Evolutionary conservation across 2,113 vertebrate genomes (phyloP), one percentile per base, ranked within the genome.

Genomic region (Anolis sagrei): DNA sequence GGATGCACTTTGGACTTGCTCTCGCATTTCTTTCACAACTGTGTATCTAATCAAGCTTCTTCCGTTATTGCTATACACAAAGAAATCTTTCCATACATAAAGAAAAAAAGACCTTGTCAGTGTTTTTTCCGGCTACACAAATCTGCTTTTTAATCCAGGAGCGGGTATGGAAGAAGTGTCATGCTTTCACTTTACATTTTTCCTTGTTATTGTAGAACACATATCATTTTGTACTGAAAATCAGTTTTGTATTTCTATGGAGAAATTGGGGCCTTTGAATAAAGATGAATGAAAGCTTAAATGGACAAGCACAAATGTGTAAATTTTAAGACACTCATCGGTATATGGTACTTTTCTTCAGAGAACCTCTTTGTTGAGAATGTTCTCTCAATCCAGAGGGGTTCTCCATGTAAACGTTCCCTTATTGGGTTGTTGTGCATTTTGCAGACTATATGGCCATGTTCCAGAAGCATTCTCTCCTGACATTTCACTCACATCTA

Each of bases 11-110:
- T 73, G 90, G 91, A 86, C 89, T 88, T 89, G 83, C 86, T 91
- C 74, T 78, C 8, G 87, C 36, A 85, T 6, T 54, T 82, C 64
- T 89, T 62, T 58, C 88, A 83, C 88, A 74, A 79, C 81, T 86
- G 77, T 44, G 87, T 66, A 89, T 62, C 77, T 92, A 93, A 91
- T 93, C 87, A 70, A 91, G 51, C 92, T 92, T 83, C 80, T 69
- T 89, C 51, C 89, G 86, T 89, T 83, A 64, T 18, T 66, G 25
- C 51, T 64, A 49, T 58, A 87, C 62, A 82, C 85, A 90, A 81
- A 89, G 83, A 79, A 86, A 91, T 83, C 75, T 66, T 61, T 54
- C 4, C 48, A 66, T 48, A 82, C 48, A 72, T 3, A 82, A 76
- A 80, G 64, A 84, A n/a, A 82, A 75, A n/a, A 70, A 79, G 54